Conservation (phyloP, 2,113 vertebrate species). For the Parus major region DNA sequence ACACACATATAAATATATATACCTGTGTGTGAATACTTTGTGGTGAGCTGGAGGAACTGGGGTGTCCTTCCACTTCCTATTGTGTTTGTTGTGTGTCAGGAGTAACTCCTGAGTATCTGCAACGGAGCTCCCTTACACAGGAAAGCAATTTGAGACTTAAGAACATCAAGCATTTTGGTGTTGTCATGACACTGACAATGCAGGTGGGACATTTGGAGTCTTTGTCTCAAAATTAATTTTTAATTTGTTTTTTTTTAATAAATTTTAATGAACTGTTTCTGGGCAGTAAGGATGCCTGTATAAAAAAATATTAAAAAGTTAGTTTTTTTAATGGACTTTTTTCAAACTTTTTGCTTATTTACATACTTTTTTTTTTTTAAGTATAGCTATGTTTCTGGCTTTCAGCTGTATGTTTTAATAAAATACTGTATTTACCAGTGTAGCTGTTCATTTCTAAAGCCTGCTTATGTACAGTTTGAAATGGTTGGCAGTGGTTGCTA, state of each 20-base stretch:
- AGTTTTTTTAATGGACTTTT: not conserved
- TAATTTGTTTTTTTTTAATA: not conserved
- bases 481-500: constrained; percentile 75
- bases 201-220: not conserved
- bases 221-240: not conserved
- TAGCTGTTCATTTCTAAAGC: constrained; percentile 48
- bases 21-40: not conserved
- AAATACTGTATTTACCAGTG: constrained; percentile 18
- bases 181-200: not conserved
- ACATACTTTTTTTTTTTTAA: not conserved
- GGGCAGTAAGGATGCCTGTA: not conserved
- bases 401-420: constrained; percentile 29
- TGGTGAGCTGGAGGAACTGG: not conserved
- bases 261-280: not conserved
- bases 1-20: not conserved
- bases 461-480: constrained; percentile 51
- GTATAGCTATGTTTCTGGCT: not conserved
- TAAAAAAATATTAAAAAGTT: not conserved
- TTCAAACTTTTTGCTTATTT: not conserved
- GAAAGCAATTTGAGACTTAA: not conserved
- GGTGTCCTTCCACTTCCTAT: not conserved
- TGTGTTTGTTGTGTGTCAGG: not conserved
- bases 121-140: not conserved
- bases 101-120: not conserved
- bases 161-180: not conserved